A percentile compares a stretch with the other conserved stretches of the same genome.
These are phyloP conservation scores for Leptinotarsa undecemlineata DNA, from an alignment of 1,140 invertebrate species.

Conservation along the genomic window DNA sequence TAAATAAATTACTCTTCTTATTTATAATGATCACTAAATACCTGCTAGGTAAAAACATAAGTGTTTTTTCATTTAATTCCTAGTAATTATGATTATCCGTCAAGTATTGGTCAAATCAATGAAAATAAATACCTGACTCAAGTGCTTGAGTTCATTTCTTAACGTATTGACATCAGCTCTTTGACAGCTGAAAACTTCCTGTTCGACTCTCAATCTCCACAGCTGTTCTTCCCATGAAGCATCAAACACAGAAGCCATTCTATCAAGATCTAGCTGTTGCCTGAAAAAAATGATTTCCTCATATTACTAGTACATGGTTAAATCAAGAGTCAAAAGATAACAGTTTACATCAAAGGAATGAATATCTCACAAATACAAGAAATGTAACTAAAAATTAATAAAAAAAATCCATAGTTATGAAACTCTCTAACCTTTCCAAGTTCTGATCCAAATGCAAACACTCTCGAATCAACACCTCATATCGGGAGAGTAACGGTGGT, in stretches of 20 bases:
- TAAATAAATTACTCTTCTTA: too few species aligned
- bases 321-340: background rate
- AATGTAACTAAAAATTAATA: too few species aligned
- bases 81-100: too few species aligned
- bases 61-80: too few species aligned
- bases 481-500: constrained; percentile 61
- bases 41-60: too few species aligned
- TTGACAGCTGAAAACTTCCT: constrained; percentile 64
- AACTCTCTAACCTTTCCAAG: constrained; percentile 55
- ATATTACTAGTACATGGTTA: background rate
- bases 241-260: constrained; percentile 65
- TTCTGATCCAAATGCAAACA: constrained; percentile 67
- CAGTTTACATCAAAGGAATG: background rate
- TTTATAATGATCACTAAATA: too few species aligned
- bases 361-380: background rate
- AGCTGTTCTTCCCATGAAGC: constrained; percentile 71
- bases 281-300: constrained; percentile 38
- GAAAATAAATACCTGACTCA: constrained; percentile 58
- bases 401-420: too few species aligned
- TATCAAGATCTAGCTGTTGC: constrained; percentile 67
- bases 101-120: too few species aligned
- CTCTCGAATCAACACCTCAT: constrained; percentile 64
- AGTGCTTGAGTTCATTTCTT: constrained; percentile 68
- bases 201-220: constrained; percentile 69
- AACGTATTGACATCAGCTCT: constrained; percentile 69